Conservation (phyloP, 2,888 invertebrate species). For the Podabrus alpinus region DNA sequence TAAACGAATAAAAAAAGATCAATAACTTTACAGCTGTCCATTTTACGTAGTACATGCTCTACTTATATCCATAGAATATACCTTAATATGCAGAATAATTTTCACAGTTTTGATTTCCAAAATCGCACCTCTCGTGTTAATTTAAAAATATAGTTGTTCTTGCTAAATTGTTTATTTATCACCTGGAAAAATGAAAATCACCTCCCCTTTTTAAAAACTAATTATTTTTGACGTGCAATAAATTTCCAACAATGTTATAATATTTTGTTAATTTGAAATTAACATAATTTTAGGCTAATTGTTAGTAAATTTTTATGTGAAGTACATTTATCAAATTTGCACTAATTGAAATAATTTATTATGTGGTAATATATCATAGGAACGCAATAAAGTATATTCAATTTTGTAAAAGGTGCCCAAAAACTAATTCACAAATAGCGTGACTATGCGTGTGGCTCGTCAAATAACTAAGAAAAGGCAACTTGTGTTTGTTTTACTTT, state of each 20-base stretch:
- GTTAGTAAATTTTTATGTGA: neutral
- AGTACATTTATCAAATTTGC: neutral
- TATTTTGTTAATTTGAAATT: neutral
- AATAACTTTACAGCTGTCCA: conserved; percentile 1
- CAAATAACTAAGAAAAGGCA: conserved; percentile 2
- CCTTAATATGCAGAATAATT: neutral
- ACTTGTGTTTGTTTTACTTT: conserved; percentile 20
- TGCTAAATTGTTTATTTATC: neutral
- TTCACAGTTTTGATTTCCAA: neutral
- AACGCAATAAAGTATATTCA: neutral
- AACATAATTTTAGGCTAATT: neutral
- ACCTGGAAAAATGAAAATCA: neutral
- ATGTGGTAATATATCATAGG: neutral
- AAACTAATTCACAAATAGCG: conserved; percentile 6
- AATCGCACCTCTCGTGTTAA: neutral
- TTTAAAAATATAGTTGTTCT: neutral
- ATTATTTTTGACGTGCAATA: neutral
- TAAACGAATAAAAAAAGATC: neutral
- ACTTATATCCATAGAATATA: neutral
- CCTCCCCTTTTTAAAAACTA: neutral
- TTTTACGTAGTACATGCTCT: neutral
- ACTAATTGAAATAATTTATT: conserved; percentile 4
- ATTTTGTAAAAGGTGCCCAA: neutral
- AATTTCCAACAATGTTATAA: neutral
- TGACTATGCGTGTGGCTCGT: conserved; percentile 15